Percentiles rank a stretch among this genome's conserved stretches.
Evolutionary conservation across 2,797 vertebrate species (phyloP).

Genomic region (Premnoplex brunnescens): DNA sequence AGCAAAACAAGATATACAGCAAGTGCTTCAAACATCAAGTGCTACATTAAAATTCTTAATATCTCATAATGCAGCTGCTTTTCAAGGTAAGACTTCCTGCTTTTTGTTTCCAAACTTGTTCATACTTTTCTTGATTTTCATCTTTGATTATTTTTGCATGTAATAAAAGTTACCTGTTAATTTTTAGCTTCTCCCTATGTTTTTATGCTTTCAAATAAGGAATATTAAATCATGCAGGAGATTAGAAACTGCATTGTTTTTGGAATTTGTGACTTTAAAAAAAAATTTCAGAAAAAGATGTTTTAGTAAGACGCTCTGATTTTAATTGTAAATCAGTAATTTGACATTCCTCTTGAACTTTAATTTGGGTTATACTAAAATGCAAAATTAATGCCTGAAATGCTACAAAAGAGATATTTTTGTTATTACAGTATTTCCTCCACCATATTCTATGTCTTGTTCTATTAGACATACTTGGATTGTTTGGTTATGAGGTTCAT

Average conservation of each 20-base stretch:
- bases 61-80: constrained; percentile 83
- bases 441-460: background rate
- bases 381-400: background rate
- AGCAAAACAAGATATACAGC: constrained; percentile 83
- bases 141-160: background rate
- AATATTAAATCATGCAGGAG: background rate
- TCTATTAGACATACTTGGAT: background rate
- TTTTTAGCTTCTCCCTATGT: background rate
- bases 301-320: background rate
- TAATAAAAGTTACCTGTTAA: background rate
- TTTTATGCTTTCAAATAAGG: background rate
- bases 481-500: background rate
- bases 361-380: background rate
- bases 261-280: background rate
- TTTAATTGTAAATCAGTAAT: background rate
- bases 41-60: constrained; percentile 84
- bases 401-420: background rate
- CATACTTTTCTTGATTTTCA: background rate
- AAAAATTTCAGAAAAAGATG: background rate
- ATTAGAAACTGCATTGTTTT: background rate
- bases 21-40: constrained; percentile 84
- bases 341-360: background rate
- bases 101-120: background rate
- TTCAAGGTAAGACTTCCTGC: constrained; percentile 83
- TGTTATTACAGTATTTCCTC: background rate